Conservation (phyloP, 2,113 vertebrate genomes). For the Nyctereutes procyonoides region DNA sequence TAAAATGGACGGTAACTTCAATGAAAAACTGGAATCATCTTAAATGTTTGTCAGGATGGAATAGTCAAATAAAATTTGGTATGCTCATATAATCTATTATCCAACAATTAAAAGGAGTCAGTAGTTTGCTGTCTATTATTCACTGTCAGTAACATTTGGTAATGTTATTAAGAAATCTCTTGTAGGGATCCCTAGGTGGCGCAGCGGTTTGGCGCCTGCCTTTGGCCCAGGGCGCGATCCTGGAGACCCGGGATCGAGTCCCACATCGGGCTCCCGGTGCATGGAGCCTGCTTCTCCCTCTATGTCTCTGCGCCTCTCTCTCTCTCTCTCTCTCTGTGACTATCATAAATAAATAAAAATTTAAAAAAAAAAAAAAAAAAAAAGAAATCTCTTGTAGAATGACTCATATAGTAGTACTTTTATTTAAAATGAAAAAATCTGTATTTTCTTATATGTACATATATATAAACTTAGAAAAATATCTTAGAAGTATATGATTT, state of each 20-base stretch:
- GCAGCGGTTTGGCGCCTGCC: too few relatives aligned
- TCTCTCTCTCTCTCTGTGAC: too few relatives aligned
- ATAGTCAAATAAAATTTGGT: not conserved
- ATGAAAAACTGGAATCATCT: not conserved
- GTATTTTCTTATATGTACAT: not conserved
- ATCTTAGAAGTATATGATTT: not conserved
- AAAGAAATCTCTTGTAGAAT: not conserved
- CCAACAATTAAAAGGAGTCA: not conserved
- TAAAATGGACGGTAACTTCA: not conserved
- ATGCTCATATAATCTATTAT: not conserved
- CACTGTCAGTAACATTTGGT: not conserved
- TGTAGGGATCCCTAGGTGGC: too few relatives aligned
- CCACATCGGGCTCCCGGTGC: too few relatives aligned
- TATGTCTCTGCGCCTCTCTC: too few relatives aligned
- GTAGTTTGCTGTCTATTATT: not conserved
- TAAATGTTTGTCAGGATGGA: not conserved
- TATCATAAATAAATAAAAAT: too few relatives aligned
- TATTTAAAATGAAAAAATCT: not conserved
- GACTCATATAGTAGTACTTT: not conserved
- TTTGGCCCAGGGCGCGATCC: too few relatives aligned
- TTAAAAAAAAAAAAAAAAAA: too few relatives aligned
- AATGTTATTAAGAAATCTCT: not conserved
- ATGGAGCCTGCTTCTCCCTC: too few relatives aligned
- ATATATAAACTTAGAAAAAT: constrained; percentile 21
- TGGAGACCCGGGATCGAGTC: too few relatives aligned